phyloP scores from a whole-genome alignment of 2,113 vertebrate species.

The human region GRCh38 chr18:29128501-29129000 shows the following conservation, averaged over 20 bases:
- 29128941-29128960: neutral
- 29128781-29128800: neutral
- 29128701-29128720: neutral
- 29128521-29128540: neutral
- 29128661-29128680: neutral
- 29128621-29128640: neutral
- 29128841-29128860: neutral
- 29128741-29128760: neutral
- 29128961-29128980: slow-evolving; percentile 4
- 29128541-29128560: neutral
- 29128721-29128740: neutral
- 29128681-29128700: neutral
- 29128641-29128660: neutral
- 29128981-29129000: neutral
- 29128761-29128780: neutral
- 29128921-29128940: neutral
- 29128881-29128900: neutral
- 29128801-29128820: neutral
- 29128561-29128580: neutral
- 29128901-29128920: neutral
- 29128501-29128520: neutral
- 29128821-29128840: neutral
- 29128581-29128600: neutral
- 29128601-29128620: neutral
- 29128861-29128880: too few species aligned